Percentiles rank a stretch among this genome's conserved stretches.
Evolutionary conservation across 1,140 invertebrate genomes (phyloP).

Genomic region (Drosophila setifemur): DNA sequence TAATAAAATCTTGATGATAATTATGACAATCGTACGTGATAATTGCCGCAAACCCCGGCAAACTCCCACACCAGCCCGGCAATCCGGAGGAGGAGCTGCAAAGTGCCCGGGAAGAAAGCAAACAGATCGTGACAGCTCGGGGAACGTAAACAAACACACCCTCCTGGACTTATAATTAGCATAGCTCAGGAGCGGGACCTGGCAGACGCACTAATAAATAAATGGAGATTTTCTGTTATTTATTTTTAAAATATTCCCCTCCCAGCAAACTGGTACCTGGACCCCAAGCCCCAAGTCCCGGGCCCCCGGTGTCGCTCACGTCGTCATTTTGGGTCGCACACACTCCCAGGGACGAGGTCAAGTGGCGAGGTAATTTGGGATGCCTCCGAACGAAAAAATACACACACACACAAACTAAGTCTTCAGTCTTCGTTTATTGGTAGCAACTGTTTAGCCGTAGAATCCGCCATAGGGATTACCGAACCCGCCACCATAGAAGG

Average conservation of each 20-base stretch:
- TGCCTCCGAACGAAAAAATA: constrained; percentile 1
- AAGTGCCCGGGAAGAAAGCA: constrained; percentile 38
- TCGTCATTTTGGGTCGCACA: constrained; percentile 49
- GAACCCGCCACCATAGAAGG: background rate
- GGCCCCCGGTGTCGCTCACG: constrained; percentile 35
- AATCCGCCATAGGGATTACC: too few species aligned
- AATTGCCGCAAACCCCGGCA: constrained; percentile 65
- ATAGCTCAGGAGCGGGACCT: constrained; percentile 43
- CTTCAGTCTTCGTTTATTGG: constrained; percentile 36
- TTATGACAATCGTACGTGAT: constrained; percentile 82
- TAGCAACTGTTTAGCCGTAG: background rate
- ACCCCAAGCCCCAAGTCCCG: constrained; percentile 18
- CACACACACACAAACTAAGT: background rate
- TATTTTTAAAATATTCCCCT: constrained; percentile 68
- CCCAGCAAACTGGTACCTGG: background rate
- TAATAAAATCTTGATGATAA: constrained; percentile 81
- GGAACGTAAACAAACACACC: constrained; percentile 63
- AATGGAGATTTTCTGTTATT: constrained; percentile 71
- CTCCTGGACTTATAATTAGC: constrained; percentile 56
- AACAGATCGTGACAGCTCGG: constrained; percentile 60
- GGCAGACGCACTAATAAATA: constrained; percentile 65
- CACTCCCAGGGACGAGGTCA: constrained; percentile 46
- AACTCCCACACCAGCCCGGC: constrained; percentile 43
- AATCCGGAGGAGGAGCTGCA: constrained; percentile 23
- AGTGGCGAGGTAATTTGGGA: constrained; percentile 48